phyloP scores from a whole-genome alignment of 1,140 invertebrate genomes.

The Augochlora pura region DNA sequence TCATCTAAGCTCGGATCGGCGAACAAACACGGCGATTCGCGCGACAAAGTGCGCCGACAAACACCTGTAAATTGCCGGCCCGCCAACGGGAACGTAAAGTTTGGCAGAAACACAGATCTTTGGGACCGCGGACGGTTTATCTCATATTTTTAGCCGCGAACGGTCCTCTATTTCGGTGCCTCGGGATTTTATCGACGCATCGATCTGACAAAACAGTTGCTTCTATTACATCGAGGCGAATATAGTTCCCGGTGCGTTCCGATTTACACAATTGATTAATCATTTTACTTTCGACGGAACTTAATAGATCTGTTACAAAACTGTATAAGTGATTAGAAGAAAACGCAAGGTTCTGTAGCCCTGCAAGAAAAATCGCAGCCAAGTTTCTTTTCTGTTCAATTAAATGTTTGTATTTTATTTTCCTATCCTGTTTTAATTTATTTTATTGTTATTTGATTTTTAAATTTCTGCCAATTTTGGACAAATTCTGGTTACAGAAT shows the following conservation, averaged over 20 bases:
- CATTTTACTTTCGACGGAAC: too few species aligned
- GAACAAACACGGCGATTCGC: not conserved
- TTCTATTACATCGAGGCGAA: not conserved
- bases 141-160: conserved; percentile 16
- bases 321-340: too few species aligned
- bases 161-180: conserved; percentile 7
- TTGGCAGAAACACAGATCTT: conserved; percentile 22
- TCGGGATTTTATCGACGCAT: conserved; percentile 19
- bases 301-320: too few species aligned
- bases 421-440: too few species aligned
- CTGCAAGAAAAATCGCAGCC: too few species aligned
- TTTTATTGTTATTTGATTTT: too few species aligned
- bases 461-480: too few species aligned
- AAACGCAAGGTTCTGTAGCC: too few species aligned
- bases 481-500: too few species aligned
- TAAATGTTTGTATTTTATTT: too few species aligned
- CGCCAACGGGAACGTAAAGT: not conserved
- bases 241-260: not conserved
- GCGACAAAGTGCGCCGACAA: not conserved
- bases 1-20: not conserved
- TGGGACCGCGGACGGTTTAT: not conserved
- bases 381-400: too few species aligned
- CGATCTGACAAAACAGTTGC: not conserved
- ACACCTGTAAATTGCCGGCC: not conserved
- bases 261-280: too few species aligned